phyloP scores from a whole-genome alignment of 2,888 invertebrate genomes.

The Cyclophora albipunctata region DNA sequence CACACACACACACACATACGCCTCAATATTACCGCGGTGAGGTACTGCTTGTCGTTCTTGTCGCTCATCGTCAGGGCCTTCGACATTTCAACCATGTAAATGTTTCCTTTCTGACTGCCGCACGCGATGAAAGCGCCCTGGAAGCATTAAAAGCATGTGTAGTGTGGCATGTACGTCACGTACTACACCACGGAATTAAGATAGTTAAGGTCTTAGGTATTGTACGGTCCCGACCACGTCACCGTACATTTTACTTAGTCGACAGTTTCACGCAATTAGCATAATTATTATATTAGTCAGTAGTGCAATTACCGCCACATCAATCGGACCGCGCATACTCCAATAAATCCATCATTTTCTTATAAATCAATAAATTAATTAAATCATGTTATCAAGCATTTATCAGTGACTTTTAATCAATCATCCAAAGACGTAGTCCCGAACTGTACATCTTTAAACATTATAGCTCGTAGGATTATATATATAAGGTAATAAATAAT shows the following conservation, averaged over 20 bases:
- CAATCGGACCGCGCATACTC: background rate
- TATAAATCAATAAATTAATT: background rate
- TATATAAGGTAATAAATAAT: no score
- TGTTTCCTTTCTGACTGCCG: slow-evolving; percentile 81
- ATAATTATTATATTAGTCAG: no score
- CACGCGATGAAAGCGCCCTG: slow-evolving; percentile 80
- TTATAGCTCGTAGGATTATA: no score
- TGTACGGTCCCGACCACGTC: background rate
- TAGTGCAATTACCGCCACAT: no score
- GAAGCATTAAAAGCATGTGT: background rate
- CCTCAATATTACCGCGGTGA: slow-evolving; percentile 75
- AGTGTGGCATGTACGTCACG: no score
- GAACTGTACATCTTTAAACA: no score
- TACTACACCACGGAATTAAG: no score
- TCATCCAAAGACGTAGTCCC: no score
- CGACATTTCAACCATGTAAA: slow-evolving; percentile 85
- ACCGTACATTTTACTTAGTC: no score
- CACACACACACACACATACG: background rate
- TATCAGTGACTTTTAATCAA: no score
- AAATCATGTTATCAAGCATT: no score
- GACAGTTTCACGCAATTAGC: no score
- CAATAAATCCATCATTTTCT: background rate
- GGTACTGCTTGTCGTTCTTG: slow-evolving; percentile 81
- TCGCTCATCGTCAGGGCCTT: slow-evolving; percentile 78
- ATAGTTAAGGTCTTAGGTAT: background rate